A percentile compares a stretch with the other conserved stretches of the same genome.
Conservation (phyloP, 2,888 invertebrate species). For the Mimumesa dahlbomi region DNA sequence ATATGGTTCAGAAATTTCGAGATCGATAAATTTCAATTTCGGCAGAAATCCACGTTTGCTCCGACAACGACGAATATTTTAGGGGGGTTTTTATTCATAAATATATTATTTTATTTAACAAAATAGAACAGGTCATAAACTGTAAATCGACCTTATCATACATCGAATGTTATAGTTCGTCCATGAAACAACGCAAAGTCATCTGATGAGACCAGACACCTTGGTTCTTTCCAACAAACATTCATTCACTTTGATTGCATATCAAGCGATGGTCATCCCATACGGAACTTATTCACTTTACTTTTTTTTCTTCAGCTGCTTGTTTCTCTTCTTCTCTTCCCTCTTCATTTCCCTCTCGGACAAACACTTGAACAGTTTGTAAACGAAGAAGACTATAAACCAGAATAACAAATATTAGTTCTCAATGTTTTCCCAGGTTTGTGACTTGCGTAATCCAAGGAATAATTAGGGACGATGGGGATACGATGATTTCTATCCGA, state of each 20-base stretch:
- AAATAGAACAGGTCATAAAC: constrained; percentile 56
- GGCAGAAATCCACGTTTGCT: too few species aligned
- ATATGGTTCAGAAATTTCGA: neutral
- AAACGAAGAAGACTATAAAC: constrained; percentile 92
- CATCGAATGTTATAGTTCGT: constrained; percentile 1
- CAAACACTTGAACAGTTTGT: constrained; percentile 90
- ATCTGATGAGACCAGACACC: neutral
- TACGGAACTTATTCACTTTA: constrained; percentile 67
- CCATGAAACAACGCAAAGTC: constrained; percentile 10
- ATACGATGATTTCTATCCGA: constrained; percentile 18
- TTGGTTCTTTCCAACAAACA: neutral
- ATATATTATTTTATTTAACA: constrained; percentile 69
- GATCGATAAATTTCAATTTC: constrained; percentile 8
- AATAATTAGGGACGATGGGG: too few species aligned
- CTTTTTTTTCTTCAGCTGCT: constrained; percentile 91
- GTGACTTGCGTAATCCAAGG: too few species aligned
- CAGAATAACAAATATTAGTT: constrained; percentile 55
- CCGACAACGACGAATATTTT: neutral
- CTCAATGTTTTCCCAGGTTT: too few species aligned
- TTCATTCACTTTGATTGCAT: neutral
- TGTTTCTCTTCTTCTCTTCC: constrained; percentile 90
- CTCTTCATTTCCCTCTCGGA: constrained; percentile 88
- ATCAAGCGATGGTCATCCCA: neutral
- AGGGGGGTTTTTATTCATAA: constrained; percentile 49
- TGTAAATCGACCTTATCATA: constrained; percentile 29